phyloP scores from a whole-genome alignment of 2,113 vertebrate species.

The Nerophis lumbriciformis region DNA sequence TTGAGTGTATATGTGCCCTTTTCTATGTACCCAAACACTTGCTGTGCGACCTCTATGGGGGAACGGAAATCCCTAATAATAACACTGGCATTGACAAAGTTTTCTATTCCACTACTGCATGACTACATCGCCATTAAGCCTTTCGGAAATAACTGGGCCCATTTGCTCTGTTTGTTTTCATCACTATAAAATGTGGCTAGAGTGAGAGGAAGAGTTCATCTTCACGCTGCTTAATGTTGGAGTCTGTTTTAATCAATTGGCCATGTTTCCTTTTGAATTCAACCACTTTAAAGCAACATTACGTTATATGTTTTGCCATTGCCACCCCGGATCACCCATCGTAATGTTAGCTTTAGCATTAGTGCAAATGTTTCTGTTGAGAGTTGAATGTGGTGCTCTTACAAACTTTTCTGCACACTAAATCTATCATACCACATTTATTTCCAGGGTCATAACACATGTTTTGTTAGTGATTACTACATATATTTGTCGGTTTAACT shows the following conservation, averaged over 20 bases:
- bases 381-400: too few species aligned
- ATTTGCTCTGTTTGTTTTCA: conserved; percentile 26
- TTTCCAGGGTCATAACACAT: neutral
- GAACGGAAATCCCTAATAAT: conserved; percentile 16
- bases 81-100: conserved; percentile 21
- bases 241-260: neutral
- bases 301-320: neutral
- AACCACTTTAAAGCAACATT: neutral
- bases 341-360: neutral
- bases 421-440: too few species aligned
- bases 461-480: neutral
- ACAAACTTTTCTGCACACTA: too few species aligned
- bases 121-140: conserved; percentile 14
- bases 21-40: conserved; percentile 30
- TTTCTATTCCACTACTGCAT: conserved; percentile 26
- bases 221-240: conserved; percentile 10
- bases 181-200: conserved; percentile 11
- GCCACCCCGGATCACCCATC: neutral
- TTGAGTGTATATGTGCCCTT: conserved; percentile 27
- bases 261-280: neutral
- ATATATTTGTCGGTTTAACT: too few species aligned
- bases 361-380: neutral
- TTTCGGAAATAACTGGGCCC: conserved; percentile 10
- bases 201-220: conserved; percentile 6
- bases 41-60: conserved; percentile 25